These are phyloP conservation scores for Tachina grossa DNA, from an alignment of 2,888 invertebrate genomes.

Conservation along the genomic window DNA sequence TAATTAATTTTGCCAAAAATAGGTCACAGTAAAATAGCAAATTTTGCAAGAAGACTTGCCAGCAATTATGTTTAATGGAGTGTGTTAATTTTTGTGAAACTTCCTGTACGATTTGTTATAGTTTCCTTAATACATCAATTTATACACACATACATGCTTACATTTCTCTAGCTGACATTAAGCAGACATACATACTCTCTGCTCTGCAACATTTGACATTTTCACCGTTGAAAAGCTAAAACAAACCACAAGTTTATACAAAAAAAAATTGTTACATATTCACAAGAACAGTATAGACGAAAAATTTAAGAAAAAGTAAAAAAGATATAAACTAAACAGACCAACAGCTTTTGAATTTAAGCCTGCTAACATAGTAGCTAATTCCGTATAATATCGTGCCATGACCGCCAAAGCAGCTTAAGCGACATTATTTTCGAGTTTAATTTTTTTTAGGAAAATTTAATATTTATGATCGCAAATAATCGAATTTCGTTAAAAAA, in stretches of 20 bases:
- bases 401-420: too few relatives aligned
- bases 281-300: neutral
- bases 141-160: neutral
- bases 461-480: too few relatives aligned
- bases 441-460: too few relatives aligned
- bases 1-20: neutral
- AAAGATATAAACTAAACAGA: slow-evolving; percentile 1
- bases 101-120: neutral
- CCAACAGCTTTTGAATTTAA: neutral
- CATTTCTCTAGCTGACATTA: neutral
- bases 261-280: neutral
- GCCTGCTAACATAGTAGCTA: neutral
- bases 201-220: slow-evolving; percentile 19
- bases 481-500: too few relatives aligned
- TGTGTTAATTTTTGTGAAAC: neutral
- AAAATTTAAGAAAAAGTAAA: neutral
- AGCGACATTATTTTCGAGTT: too few relatives aligned
- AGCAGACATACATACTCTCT: neutral
- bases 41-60: too few relatives aligned
- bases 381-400: neutral
- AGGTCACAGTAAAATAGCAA: neutral
- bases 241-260: slow-evolving; percentile 14
- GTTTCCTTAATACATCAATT: neutral
- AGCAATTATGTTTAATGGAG: too few relatives aligned
- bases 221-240: slow-evolving; percentile 11